Evolutionary conservation across 2,113 vertebrate species (phyloP).

Genomic region (Ciconia boyciana): DNA sequence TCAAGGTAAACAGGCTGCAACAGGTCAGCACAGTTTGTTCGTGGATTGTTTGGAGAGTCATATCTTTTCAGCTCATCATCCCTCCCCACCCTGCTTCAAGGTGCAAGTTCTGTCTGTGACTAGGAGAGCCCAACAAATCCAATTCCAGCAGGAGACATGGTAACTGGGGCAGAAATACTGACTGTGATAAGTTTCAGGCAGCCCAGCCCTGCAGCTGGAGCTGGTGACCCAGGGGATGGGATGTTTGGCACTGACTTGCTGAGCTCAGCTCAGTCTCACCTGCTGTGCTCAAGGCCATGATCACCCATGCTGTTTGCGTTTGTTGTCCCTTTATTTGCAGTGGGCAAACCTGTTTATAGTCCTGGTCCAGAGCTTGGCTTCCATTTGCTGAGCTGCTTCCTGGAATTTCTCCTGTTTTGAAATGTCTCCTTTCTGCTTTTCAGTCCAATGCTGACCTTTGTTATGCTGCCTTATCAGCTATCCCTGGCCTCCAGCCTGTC

Average conservation of each 20-base stretch:
- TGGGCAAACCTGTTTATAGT: not conserved
- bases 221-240: not conserved
- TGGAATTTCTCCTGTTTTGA: conserved; percentile 37
- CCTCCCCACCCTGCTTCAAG: not conserved
- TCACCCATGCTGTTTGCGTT: conserved; percentile 34
- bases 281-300: conserved; percentile 2
- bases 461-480: conserved; percentile 79
- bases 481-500: conserved; percentile 88
- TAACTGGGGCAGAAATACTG: not conserved
- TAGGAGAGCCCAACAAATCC: not conserved
- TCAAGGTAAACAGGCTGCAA: conserved; percentile 78
- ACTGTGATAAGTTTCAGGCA: not conserved
- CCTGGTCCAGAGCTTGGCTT: not conserved
- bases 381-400: not conserved
- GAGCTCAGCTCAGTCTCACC: not conserved
- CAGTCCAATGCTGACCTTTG: conserved; percentile 94
- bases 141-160: not conserved
- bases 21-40: not conserved
- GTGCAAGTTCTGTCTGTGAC: not conserved
- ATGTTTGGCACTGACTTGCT: not conserved
- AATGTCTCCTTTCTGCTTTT: conserved; percentile 28
- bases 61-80: not conserved
- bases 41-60: not conserved
- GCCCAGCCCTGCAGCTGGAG: not conserved
- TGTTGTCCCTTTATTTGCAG: conserved; percentile 8